These are phyloP conservation scores for Tangara arthus DNA, from an alignment of 2,797 vertebrate species.

Conservation along the genomic window DNA sequence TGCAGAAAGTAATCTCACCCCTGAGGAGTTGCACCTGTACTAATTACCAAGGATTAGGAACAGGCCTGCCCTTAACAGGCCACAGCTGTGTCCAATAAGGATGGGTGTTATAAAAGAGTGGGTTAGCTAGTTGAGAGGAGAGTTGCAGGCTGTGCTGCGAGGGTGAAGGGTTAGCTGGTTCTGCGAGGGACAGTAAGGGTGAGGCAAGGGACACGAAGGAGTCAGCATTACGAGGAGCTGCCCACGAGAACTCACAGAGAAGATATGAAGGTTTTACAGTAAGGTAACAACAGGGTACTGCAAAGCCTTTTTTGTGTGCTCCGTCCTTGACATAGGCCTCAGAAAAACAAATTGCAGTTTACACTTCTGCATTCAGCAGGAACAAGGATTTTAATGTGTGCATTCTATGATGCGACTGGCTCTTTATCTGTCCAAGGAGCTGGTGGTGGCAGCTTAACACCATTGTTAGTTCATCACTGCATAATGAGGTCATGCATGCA, in stretches of 20 bases:
- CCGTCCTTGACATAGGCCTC: neutral
- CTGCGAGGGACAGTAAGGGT: too few relatives aligned
- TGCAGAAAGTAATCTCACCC: neutral
- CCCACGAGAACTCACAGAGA: neutral
- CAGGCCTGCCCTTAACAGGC: neutral
- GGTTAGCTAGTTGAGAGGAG: neutral
- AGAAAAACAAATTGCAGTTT: neutral
- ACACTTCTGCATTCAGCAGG: neutral
- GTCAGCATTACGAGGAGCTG: accelerated
- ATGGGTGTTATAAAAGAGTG: neutral
- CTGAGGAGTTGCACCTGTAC: neutral
- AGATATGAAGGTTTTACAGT: neutral
- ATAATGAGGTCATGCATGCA: neutral
- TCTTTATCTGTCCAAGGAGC: neutral
- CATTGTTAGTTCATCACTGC: neutral
- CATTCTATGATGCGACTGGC: neutral
- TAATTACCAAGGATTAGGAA: neutral
- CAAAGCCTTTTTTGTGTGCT: neutral
- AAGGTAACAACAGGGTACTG: neutral
- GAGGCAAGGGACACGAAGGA: too few relatives aligned
- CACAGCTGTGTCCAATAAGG: neutral
- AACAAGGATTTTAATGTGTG: neutral
- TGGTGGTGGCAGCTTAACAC: neutral
- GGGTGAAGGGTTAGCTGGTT: neutral
- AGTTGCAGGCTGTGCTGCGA: neutral